Conservation (phyloP, 2,888 invertebrate species). For the Smittia sp. region DNA sequence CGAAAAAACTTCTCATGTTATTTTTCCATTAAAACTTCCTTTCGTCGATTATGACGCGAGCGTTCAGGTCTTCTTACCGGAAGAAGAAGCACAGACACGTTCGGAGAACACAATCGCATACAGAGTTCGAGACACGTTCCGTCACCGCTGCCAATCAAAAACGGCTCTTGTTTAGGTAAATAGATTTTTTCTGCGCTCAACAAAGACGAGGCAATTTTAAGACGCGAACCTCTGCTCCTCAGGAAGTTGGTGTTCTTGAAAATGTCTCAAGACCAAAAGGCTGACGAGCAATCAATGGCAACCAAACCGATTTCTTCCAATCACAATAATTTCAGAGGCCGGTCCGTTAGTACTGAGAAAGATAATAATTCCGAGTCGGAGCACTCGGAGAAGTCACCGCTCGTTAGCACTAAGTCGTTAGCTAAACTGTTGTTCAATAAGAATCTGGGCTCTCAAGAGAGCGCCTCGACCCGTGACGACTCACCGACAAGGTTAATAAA, state of each 20-base stretch:
- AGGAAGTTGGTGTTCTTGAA: neutral
- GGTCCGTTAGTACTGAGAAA: conserved; percentile 63
- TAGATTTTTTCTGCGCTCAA: conserved; percentile 42
- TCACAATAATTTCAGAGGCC: conserved; percentile 51
- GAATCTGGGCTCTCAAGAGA: conserved; percentile 52
- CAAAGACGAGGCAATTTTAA: neutral
- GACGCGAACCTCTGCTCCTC: neutral
- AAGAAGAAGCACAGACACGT: conserved; percentile 60
- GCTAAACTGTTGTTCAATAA: conserved; percentile 72
- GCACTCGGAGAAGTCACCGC: conserved; percentile 62
- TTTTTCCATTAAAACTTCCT: conserved; percentile 19
- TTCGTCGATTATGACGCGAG: neutral
- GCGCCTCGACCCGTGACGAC: conserved; percentile 34
- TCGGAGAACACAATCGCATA: conserved; percentile 66
- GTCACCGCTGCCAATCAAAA: conserved; percentile 64
- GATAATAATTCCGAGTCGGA: conserved; percentile 55
- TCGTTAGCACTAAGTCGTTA: conserved; percentile 69
- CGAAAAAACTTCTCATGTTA: conserved; percentile 25
- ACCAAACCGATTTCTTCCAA: neutral
- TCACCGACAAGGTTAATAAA: conserved; percentile 51
- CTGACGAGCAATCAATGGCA: too few species aligned
- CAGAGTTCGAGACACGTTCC: conserved; percentile 63
- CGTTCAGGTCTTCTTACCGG: conserved; percentile 43
- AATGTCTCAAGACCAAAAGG: too few species aligned
- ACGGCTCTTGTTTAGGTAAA: conserved; percentile 60